Evolutionary conservation across 2,888 invertebrate genomes (phyloP).

Genomic region (Penaeus monodon): DNA sequence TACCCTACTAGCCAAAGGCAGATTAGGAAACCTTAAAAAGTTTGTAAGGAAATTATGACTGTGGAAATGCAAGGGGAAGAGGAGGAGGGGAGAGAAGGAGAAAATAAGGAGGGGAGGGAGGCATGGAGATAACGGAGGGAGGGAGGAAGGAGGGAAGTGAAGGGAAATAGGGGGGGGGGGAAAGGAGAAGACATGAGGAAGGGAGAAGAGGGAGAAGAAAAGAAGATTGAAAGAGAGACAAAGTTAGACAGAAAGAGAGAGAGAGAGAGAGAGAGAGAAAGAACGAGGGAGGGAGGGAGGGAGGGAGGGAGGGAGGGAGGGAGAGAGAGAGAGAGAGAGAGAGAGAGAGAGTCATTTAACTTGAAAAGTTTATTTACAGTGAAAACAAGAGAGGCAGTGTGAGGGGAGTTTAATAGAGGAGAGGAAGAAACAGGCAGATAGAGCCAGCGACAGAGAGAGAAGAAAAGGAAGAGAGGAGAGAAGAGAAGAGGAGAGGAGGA

Average conservation of each 20-base stretch:
- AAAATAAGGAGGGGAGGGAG: background rate
- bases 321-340: slow-evolving; percentile 64
- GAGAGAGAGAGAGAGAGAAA: slow-evolving; percentile 42
- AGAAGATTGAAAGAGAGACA: background rate
- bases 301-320: slow-evolving; percentile 65
- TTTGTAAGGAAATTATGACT: background rate
- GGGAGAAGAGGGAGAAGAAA: background rate
- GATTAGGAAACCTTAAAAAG: background rate
- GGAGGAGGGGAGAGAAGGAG: background rate
- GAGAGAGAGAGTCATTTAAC: background rate
- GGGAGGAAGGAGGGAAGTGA: background rate
- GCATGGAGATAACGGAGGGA: too few relatives aligned
- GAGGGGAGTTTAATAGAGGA: background rate
- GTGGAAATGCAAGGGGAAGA: background rate
- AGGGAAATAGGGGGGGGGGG: background rate
- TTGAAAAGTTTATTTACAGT: background rate
- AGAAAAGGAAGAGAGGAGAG: background rate
- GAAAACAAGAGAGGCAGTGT: background rate
- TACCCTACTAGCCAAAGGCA: too few relatives aligned
- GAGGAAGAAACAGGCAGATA: background rate
- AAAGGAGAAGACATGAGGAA: background rate
- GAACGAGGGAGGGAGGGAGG: slow-evolving; percentile 18
- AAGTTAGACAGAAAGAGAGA: background rate
- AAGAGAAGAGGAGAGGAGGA: background rate
- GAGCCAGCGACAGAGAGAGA: background rate